phyloP scores from a whole-genome alignment of 2,888 invertebrate species.

The Cephus sareptanus region DNA sequence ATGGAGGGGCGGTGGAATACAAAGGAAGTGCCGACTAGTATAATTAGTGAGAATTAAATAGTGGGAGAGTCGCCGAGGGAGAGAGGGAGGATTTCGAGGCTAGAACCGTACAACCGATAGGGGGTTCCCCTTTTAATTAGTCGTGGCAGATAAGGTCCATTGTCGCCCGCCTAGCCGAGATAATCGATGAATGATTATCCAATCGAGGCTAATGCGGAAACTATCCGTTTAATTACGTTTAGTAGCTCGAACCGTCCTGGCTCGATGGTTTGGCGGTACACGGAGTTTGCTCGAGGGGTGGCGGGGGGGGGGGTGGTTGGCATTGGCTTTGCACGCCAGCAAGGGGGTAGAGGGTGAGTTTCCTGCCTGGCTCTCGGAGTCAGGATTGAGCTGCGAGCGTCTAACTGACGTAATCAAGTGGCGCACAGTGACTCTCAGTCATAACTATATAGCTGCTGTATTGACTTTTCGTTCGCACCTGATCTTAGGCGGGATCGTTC shows the following conservation, averaged over 20 bases:
- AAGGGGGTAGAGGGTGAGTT: conserved; percentile 14
- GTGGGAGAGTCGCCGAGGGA: not conserved
- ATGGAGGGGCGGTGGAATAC: not conserved
- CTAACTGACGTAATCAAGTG: conserved; percentile 63
- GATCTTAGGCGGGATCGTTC: not conserved
- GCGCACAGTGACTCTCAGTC: conserved; percentile 38
- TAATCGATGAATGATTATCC: conserved; percentile 65
- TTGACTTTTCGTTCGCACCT: not conserved
- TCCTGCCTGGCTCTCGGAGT: conserved; percentile 36
- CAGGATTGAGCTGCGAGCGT: conserved; percentile 56
- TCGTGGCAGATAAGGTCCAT: conserved; percentile 29
- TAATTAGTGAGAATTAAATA: not conserved
- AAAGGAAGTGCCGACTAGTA: not conserved
- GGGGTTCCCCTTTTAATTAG: not conserved
- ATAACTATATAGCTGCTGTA: not conserved
- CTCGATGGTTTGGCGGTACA: conserved; percentile 40
- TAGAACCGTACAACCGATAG: not conserved
- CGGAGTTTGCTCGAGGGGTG: conserved; percentile 8
- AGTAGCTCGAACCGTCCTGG: conserved; percentile 50
- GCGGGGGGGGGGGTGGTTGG: conserved; percentile 27
- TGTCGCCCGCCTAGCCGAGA: conserved; percentile 43
- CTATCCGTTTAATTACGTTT: conserved; percentile 65
- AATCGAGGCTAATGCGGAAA: conserved; percentile 65
- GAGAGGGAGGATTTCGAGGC: not conserved
- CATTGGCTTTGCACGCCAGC: conserved; percentile 44